Evolutionary conservation across 2,113 vertebrate genomes (phyloP).

Genomic region (Tylochromis polylepis): DNA sequence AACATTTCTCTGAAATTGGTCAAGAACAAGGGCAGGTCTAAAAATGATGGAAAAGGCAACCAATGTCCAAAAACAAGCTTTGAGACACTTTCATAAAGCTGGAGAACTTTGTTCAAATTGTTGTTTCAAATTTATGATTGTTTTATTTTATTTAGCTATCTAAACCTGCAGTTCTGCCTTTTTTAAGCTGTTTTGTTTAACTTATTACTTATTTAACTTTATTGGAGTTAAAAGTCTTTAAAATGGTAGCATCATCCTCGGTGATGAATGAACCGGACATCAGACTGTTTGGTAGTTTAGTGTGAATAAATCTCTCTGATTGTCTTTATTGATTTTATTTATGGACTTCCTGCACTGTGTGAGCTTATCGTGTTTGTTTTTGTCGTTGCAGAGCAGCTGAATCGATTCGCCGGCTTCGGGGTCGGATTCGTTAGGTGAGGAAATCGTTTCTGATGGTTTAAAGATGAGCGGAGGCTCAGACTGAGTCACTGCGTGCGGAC

Average conservation of each 20-base stretch:
- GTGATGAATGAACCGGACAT: background rate
- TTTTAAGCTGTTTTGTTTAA: background rate
- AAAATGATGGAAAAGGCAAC: no score
- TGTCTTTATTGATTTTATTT: background rate
- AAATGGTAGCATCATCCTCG: background rate
- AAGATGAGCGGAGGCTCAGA: background rate
- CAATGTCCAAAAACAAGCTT: no score
- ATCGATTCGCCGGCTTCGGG: slow-evolving; percentile 56
- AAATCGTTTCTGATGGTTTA: background rate
- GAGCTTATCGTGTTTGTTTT: background rate
- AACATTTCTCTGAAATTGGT: no score
- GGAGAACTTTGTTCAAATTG: no score
- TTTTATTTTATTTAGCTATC: no score
- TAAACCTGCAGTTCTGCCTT: no score
- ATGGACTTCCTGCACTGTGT: background rate
- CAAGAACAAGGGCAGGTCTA: no score
- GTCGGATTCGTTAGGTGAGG: slow-evolving; percentile 81
- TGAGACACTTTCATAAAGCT: no score
- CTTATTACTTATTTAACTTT: background rate
- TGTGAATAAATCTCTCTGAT: background rate
- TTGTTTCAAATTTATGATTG: no score
- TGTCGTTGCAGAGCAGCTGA: slow-evolving; percentile 45
- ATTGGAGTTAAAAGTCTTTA: background rate
- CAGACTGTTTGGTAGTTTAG: background rate
- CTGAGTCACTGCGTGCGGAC: background rate